phyloP scores from a whole-genome alignment of 2,113 vertebrate species.

The Coregonus clupeaformis region DNA sequence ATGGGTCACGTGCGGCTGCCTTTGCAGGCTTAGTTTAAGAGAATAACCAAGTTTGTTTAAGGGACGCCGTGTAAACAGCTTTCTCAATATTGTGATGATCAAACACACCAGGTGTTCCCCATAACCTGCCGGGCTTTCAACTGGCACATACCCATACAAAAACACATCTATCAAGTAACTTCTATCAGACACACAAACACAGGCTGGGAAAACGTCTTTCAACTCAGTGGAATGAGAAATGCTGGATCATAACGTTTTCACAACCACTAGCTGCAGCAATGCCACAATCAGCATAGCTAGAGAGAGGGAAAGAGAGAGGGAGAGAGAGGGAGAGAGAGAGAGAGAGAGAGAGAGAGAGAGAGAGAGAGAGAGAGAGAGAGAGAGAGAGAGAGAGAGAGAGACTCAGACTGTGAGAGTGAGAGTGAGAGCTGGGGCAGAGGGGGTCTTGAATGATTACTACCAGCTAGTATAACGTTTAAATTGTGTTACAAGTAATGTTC shows the following conservation, averaged over 20 bases:
- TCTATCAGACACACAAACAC: slow-evolving; percentile 23
- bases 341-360: not conserved
- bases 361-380: slow-evolving; percentile 3
- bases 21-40: slow-evolving; percentile 49
- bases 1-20: slow-evolving; percentile 36
- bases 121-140: slow-evolving; percentile 18
- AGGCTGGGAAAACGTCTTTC: slow-evolving; percentile 6
- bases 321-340: not conserved
- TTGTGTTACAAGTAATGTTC: slow-evolving; percentile 41
- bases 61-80: slow-evolving; percentile 20
- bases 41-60: slow-evolving; percentile 57
- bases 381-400: slow-evolving; percentile 19
- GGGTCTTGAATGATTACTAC: slow-evolving; percentile 65
- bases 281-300: not conserved
- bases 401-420: slow-evolving; percentile 36
- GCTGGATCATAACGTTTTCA: not conserved
- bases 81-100: slow-evolving; percentile 29
- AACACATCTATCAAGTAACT: not conserved
- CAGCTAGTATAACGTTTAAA: slow-evolving; percentile 50
- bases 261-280: not conserved
- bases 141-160: slow-evolving; percentile 26
- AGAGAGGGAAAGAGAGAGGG: not conserved
- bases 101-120: slow-evolving; percentile 4
- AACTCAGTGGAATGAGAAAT: not conserved
- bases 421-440: slow-evolving; percentile 9